Conservation (phyloP, 1,140 invertebrate species). For the Apis cerana region DNA sequence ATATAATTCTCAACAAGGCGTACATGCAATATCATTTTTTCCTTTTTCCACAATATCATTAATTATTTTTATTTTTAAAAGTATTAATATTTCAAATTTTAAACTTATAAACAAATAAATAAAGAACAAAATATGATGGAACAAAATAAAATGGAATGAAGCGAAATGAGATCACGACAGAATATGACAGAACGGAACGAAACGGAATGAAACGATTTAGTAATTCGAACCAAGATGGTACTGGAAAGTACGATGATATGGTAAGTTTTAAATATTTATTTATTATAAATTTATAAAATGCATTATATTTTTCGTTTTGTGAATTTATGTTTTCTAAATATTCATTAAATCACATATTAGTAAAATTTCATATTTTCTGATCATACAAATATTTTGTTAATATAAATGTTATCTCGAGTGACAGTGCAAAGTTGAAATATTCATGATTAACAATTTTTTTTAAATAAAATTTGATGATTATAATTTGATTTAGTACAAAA, state of each 20-base stretch:
- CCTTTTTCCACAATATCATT: not conserved
- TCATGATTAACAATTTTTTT: not conserved
- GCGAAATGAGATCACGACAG: not conserved
- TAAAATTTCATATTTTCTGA: not conserved
- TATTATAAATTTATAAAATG: not conserved
- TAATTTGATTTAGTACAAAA: not conserved
- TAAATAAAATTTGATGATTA: not conserved
- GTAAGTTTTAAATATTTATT: conserved; percentile 81
- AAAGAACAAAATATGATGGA: not conserved
- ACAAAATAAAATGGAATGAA: not conserved
- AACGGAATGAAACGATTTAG: conserved; percentile 23
- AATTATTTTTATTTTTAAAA: not conserved
- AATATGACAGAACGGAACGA: conserved; percentile 18
- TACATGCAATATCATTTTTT: not conserved
- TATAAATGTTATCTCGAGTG: conserved; percentile 54
- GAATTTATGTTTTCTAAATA: not conserved
- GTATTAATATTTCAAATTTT: not conserved
- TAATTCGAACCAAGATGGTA: conserved; percentile 89
- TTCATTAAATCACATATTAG: not conserved
- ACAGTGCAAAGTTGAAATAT: conserved; percentile 77
- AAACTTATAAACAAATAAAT: not conserved
- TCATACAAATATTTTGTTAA: not conserved
- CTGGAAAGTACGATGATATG: conserved; percentile 99
- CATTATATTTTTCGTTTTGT: not conserved
- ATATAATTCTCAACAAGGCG: not conserved